Conservation (phyloP, 2,888 invertebrate species). For the Masnerella sp. region DNA sequence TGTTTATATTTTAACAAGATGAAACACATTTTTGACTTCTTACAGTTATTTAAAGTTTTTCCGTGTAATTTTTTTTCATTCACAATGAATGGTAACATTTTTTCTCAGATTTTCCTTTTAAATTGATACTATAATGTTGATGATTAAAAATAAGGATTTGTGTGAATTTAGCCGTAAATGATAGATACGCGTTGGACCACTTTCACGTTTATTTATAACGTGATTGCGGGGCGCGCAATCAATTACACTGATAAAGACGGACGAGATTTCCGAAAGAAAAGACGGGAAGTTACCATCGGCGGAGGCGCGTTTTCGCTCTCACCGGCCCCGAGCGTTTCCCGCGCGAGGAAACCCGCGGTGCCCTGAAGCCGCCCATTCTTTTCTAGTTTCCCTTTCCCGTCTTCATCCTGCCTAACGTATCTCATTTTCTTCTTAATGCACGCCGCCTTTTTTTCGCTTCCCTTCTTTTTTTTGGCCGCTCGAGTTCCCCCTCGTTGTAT, state of each 20-base stretch:
- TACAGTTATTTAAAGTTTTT: too few species aligned
- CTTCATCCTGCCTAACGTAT: conserved; percentile 48
- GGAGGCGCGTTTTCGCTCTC: conserved; percentile 48
- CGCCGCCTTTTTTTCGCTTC: conserved; percentile 40
- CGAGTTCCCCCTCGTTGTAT: too few species aligned
- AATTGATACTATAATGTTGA: too few species aligned
- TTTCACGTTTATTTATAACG: conserved; percentile 39
- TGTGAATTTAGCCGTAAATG: conserved; percentile 20
- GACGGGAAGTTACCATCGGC: conserved; percentile 43
- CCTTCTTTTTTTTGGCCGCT: conserved; percentile 40
- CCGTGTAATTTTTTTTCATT: too few species aligned
- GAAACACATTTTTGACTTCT: too few species aligned
- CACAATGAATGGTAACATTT: too few species aligned
- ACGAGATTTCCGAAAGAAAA: conserved; percentile 35
- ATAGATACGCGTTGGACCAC: conserved; percentile 6
- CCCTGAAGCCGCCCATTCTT: conserved; percentile 52
- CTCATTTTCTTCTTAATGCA: conserved; percentile 49
- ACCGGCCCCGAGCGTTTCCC: conserved; percentile 38
- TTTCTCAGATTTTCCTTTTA: too few species aligned
- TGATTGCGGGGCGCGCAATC: conserved; percentile 19
- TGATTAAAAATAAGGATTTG: too few species aligned
- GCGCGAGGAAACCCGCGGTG: conserved; percentile 50
- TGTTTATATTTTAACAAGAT: too few species aligned
- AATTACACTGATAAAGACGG: conserved; percentile 34
- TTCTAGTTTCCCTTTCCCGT: conserved; percentile 49